These are phyloP conservation scores for Dysidea cf. avara DNA, from an alignment of 37 sponge, comb jelly and placozoan species.

Conservation along the genomic window DNA sequence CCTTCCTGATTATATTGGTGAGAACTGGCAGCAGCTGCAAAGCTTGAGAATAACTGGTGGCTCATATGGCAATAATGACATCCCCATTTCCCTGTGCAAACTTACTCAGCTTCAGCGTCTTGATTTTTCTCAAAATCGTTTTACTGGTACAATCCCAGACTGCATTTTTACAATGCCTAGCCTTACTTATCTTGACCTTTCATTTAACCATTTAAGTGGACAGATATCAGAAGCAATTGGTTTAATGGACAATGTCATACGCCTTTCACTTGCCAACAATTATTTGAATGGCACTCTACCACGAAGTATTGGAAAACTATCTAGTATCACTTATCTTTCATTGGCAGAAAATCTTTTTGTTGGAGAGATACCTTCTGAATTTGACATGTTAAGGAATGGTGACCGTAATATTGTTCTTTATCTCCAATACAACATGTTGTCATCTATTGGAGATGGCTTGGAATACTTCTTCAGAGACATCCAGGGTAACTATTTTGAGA, in stretches of 20 bases:
- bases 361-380: too few species aligned
- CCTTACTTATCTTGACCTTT: slow-evolving; percentile 36
- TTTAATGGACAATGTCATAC: slow-evolving; percentile 14
- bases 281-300: slow-evolving; percentile 65
- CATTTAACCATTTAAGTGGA: slow-evolving; percentile 49
- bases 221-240: slow-evolving; percentile 54
- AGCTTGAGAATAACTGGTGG: slow-evolving; percentile 47
- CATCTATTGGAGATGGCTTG: too few species aligned
- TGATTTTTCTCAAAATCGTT: too few species aligned
- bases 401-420: too few species aligned
- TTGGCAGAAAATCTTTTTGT: too few species aligned
- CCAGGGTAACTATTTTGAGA: too few species aligned
- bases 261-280: slow-evolving; percentile 64
- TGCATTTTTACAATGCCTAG: too few species aligned
- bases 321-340: too few species aligned
- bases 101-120: slow-evolving; percentile 20
- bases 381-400: too few species aligned
- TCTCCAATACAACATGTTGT: too few species aligned
- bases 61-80: slow-evolving; percentile 25
- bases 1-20: slow-evolving; percentile 59
- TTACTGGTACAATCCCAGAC: too few species aligned
- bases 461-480: too few species aligned
- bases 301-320: slow-evolving; percentile 21
- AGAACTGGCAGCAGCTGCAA: slow-evolving; percentile 43
- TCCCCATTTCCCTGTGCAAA: slow-evolving; percentile 57